These are phyloP conservation scores for Macaria liturata DNA, from an alignment of 2,888 invertebrate species.

Conservation along the genomic window DNA sequence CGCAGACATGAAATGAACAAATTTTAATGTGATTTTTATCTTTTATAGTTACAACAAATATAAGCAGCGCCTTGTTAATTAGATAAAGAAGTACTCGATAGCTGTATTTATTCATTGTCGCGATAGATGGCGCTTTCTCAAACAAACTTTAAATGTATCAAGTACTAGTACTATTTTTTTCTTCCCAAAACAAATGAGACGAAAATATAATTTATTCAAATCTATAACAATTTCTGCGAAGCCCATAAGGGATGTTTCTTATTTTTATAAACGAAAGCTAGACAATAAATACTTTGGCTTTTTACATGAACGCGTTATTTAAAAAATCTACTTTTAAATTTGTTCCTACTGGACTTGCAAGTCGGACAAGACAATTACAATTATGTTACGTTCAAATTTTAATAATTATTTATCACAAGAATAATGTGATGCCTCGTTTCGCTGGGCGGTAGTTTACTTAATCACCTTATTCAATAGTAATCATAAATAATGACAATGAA, in stretches of 20 bases:
- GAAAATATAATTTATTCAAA: too few relatives aligned
- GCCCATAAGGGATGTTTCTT: slow-evolving; percentile 30
- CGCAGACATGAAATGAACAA: too few relatives aligned
- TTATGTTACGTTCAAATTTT: slow-evolving; percentile 18
- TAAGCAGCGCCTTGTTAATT: too few relatives aligned
- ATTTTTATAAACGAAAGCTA: slow-evolving; percentile 42
- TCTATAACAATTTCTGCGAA: background rate
- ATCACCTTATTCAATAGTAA: slow-evolving; percentile 45
- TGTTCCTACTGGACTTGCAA: slow-evolving; percentile 47
- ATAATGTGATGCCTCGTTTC: slow-evolving; percentile 52
- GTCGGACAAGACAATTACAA: slow-evolving; percentile 47
- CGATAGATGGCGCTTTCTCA: too few relatives aligned
- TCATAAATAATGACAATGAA: slow-evolving; percentile 52
- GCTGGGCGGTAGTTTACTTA: slow-evolving; percentile 46
- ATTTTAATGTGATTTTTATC: too few relatives aligned
- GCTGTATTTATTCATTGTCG: too few relatives aligned
- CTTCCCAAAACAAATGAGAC: too few relatives aligned
- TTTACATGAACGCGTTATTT: slow-evolving; percentile 44
- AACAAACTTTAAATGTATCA: too few relatives aligned
- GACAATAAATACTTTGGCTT: slow-evolving; percentile 58
- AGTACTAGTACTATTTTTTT: too few relatives aligned
- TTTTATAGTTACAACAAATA: too few relatives aligned
- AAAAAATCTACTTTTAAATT: slow-evolving; percentile 44
- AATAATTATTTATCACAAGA: slow-evolving; percentile 38
- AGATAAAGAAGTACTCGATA: too few relatives aligned